Conservation (phyloP, 2,888 invertebrate species). For the Azorinus chamasolen region DNA sequence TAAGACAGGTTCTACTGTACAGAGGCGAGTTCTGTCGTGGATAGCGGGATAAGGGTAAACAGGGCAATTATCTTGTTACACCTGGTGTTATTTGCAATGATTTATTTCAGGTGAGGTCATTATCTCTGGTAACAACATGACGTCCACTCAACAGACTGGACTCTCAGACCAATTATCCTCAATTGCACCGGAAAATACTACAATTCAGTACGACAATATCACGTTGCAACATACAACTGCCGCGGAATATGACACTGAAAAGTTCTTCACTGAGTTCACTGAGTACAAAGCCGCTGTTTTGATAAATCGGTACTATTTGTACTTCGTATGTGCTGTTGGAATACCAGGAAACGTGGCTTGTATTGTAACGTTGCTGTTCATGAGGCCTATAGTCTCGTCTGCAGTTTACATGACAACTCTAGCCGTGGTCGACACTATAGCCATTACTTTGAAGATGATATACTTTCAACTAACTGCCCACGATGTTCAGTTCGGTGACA, state of each 20-base stretch:
- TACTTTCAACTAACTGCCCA: conserved; percentile 67
- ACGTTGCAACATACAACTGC: neutral
- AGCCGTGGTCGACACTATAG: conserved; percentile 75
- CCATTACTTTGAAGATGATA: conserved; percentile 71
- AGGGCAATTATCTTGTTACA: too few species aligned
- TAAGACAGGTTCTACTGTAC: too few species aligned
- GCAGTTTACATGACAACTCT: conserved; percentile 74
- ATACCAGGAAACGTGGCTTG: conserved; percentile 77
- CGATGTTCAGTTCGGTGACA: conserved; percentile 65
- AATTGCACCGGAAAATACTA: too few species aligned
- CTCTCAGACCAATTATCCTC: too few species aligned
- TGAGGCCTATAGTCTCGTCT: conserved; percentile 75
- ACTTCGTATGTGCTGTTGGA: conserved; percentile 73
- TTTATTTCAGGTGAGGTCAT: too few species aligned
- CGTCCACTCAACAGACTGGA: too few species aligned
- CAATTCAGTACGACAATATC: neutral
- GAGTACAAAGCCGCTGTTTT: conserved; percentile 62
- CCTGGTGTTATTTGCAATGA: too few species aligned
- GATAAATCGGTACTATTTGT: conserved; percentile 76
- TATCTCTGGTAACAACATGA: too few species aligned
- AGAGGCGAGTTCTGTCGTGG: too few species aligned
- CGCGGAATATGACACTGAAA: conserved; percentile 6
- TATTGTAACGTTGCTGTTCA: conserved; percentile 72
- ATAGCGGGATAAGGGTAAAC: too few species aligned
- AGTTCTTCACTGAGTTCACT: conserved; percentile 29